A percentile compares a stretch with the other conserved stretches of the same genome.
phyloP scores from a whole-genome alignment of 2,888 invertebrate genomes.

The Euproctis similis region DNA sequence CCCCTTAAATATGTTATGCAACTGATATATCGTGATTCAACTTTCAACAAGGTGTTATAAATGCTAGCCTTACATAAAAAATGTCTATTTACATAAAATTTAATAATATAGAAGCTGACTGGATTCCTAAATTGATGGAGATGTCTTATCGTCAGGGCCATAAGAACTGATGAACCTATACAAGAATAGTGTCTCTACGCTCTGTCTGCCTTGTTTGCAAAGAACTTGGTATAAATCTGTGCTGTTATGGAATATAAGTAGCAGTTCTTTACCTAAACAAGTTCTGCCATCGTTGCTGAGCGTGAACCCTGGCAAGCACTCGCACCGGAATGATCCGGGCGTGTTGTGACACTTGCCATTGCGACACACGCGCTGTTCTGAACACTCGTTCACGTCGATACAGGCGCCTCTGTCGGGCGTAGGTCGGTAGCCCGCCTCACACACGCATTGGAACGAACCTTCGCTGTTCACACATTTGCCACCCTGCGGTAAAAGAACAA shows the following conservation, averaged over 20 bases:
- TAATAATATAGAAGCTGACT: too few species aligned
- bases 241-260: background rate
- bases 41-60: too few species aligned
- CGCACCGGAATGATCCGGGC: slow-evolving; percentile 86
- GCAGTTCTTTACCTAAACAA: slow-evolving; percentile 79
- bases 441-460: slow-evolving; percentile 89
- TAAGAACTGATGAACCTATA: too few species aligned
- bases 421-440: slow-evolving; percentile 84
- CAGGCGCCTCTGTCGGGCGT: slow-evolving; percentile 67
- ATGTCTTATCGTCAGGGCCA: too few species aligned
- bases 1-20: too few species aligned
- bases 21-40: too few species aligned
- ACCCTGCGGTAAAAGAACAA: too few species aligned
- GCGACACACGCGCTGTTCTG: slow-evolving; percentile 85
- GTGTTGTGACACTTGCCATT: slow-evolving; percentile 88
- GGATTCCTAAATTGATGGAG: too few species aligned
- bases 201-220: background rate
- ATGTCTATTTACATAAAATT: too few species aligned
- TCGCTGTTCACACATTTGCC: slow-evolving; percentile 88
- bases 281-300: slow-evolving; percentile 86
- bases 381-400: slow-evolving; percentile 74
- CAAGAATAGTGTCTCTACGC: too few species aligned
- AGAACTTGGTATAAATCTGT: background rate
- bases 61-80: too few species aligned
- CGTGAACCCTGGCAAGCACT: slow-evolving; percentile 86